phyloP scores from a whole-genome alignment of 2,888 invertebrate species.

The Sisyra nigra region DNA sequence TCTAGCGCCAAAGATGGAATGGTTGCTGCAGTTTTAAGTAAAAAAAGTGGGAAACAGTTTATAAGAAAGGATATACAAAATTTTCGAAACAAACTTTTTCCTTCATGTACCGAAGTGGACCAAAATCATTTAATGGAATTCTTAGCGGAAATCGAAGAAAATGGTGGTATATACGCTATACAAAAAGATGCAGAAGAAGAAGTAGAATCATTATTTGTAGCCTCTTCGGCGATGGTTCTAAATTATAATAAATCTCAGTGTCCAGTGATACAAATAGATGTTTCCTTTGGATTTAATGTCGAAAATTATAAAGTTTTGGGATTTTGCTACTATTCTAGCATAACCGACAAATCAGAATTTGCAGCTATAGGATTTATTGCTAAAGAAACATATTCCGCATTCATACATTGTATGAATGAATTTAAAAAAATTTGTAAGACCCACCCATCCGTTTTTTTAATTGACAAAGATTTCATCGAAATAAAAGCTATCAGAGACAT shows the following conservation, averaged over 20 bases:
- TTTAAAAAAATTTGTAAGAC: constrained; percentile 9
- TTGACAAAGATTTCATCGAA: constrained; percentile 9
- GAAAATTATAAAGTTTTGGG: constrained; percentile 4
- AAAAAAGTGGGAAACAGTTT: constrained; percentile 2
- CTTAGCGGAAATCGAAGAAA: constrained; percentile 2
- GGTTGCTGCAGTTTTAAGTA: no score
- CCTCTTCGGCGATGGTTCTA: not conserved
- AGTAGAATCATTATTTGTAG: constrained; percentile 5
- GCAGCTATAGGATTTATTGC: not conserved
- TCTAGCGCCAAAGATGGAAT: constrained; percentile 4
- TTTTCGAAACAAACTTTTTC: no score
- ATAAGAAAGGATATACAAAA: constrained; percentile 2
- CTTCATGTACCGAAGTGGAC: not conserved
- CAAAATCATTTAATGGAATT: constrained; percentile 2
- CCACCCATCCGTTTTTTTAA: constrained; percentile 10
- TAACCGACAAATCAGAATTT: not conserved
- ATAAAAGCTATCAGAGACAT: constrained; percentile 2
- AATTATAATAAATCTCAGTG: constrained; percentile 3
- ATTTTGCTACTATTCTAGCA: constrained; percentile 1
- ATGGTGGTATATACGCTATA: constrained; percentile 4
- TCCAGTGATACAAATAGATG: constrained; percentile 3
- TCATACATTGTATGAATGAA: constrained; percentile 6
- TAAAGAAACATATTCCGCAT: not conserved
- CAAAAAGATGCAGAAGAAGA: constrained; percentile 3
- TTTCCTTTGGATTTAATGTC: constrained; percentile 2